These are phyloP conservation scores for Tricholaema leucomelas DNA, from an alignment of 2,113 vertebrate species.

Conservation along the genomic window DNA sequence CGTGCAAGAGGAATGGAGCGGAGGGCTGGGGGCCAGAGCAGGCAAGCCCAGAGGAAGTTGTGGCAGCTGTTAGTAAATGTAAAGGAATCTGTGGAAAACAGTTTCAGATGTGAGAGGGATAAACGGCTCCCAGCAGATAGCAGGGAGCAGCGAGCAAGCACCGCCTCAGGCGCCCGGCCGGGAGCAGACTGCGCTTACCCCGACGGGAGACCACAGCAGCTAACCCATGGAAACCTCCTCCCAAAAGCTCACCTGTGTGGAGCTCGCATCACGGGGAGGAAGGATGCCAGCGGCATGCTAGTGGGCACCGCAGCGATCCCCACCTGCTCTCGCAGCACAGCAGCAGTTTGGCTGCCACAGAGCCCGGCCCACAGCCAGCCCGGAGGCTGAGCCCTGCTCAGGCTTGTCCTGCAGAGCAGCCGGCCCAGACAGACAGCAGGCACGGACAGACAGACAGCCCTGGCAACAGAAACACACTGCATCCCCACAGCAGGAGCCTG, in stretches of 20 bases:
- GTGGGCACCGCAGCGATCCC: fast-evolving
- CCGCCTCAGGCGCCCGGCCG: not conserved
- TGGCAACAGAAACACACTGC: not conserved
- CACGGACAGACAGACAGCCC: not conserved
- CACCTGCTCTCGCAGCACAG: fast-evolving
- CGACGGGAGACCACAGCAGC: not conserved
- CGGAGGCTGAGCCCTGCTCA: not conserved
- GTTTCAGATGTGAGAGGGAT: constrained; percentile 17
- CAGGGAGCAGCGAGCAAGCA: not conserved
- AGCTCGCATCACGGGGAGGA: not conserved
- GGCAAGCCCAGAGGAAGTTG: not conserved
- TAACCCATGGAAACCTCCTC: not conserved
- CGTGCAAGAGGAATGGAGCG: fast-evolving
- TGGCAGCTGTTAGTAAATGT: not conserved
- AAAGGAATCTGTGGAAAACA: constrained; percentile 35
- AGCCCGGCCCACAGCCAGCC: not conserved
- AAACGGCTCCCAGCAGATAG: not conserved
- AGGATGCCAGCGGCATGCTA: fast-evolving
- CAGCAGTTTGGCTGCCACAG: not conserved
- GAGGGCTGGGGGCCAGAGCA: not conserved
- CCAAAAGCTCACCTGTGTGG: fast-evolving
- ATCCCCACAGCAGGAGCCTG: not conserved
- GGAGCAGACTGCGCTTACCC: not conserved
- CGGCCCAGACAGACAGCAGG: not conserved
- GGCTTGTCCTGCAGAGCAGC: not conserved